Evolutionary conservation across 2,797 vertebrate genomes (phyloP), one percentile per base, ranked within the genome.

Genomic region (Mionectes olivaceus): DNA sequence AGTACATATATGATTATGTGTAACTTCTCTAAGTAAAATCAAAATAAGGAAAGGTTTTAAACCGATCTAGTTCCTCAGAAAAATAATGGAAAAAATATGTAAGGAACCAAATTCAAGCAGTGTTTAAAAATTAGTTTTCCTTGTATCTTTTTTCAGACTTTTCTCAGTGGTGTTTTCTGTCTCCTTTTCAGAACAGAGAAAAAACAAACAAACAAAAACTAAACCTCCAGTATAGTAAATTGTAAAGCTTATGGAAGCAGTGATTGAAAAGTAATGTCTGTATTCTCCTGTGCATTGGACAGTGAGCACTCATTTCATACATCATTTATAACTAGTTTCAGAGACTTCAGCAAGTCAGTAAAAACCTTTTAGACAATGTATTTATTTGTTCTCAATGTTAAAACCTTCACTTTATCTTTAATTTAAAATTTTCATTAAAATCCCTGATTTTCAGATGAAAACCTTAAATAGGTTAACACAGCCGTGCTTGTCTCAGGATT

Each of bases 281-380:
- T 74, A 89, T 86, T 83, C 61, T 93, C 44, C 53, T 65, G 68
- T 70, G 32, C 53, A 70, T 76, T 77, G n/a, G 73, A 46, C 49
- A 91, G 47, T 35, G 30, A 87, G 47, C 7, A 89, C 90, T 90
- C 55, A 68, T 90, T 95, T 94, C 55, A 92, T 88, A 80, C 64
- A 78, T 91, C 41, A 82, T 89, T 95, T 92, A 83, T 87, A 92
- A 69, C 46, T 44, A 79, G 15, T 5, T 93, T 95, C 59, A 74
- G 16, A 83, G 67, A 56, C 69, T 95, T 47, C 46, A 73, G 17
- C 50, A 69, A 71, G 32, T 81, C 6, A 13, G 41, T 87, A 63
- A 13, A 78, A 87, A 65, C 15, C 27, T 85, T 93, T 85, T 61
- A 89, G 24, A 78, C 17, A 46, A 78, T 22, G 5, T 44, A 44